Conservation (phyloP, 2,113 vertebrate species). For the Cervus canadensis region DNA sequence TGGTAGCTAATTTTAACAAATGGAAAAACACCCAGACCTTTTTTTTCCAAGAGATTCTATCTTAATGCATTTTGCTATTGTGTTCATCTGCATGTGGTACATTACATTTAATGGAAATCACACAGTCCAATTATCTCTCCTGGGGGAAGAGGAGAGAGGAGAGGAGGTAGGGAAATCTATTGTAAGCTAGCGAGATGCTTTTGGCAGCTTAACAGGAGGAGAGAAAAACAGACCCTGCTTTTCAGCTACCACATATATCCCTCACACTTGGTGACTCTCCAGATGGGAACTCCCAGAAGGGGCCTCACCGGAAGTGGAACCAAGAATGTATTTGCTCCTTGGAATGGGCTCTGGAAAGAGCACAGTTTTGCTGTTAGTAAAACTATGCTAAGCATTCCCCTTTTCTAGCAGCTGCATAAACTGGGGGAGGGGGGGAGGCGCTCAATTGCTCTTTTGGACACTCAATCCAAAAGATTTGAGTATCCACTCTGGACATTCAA, state of each 20-base stretch:
- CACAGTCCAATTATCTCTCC: constrained; percentile 72
- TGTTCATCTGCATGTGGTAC: constrained; percentile 71
- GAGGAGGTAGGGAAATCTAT: constrained; percentile 37
- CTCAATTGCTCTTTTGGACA: neutral
- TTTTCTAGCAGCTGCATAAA: neutral
- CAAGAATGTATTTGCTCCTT: neutral
- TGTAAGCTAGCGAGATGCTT: constrained; percentile 47
- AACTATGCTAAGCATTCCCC: neutral
- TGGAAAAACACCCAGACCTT: constrained; percentile 50
- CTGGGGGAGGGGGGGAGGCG: too few relatives aligned
- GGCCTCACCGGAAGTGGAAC: neutral
- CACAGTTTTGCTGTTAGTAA: neutral
- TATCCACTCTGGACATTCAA: neutral
- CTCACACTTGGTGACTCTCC: neutral
- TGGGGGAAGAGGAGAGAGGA: constrained; percentile 49
- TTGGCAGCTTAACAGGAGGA: constrained; percentile 19
- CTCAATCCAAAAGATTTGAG: neutral
- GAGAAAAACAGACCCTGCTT: neutral
- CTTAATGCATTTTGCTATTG: constrained; percentile 74
- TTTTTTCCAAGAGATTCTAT: constrained; percentile 56
- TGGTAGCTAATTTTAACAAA: constrained; percentile 61
- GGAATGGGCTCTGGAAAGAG: neutral
- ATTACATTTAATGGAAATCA: constrained; percentile 76
- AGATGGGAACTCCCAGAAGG: neutral
- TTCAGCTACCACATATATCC: neutral